Base-by-base conservation (phyloP, 1,140 invertebrate species). In the Papilio polytes region DNA sequence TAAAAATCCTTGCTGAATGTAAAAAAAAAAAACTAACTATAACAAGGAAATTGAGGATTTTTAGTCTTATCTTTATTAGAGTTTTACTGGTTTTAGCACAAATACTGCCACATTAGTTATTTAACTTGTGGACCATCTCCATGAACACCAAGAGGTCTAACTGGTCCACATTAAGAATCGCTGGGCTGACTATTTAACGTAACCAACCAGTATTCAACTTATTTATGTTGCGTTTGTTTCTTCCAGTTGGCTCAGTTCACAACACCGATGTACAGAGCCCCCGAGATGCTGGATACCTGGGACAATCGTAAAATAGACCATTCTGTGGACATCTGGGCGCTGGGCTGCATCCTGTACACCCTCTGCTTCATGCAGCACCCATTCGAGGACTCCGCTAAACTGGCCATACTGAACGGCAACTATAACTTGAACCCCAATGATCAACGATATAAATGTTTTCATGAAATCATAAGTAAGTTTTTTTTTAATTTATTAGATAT, bases 261-360 rank as follows among this genome's bases (percentile, higher is more conserved):
- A 44, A 98, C 98, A 1, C 98, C 98, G 0, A 98, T 98, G 98
- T 98, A 98, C 89, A 95, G 98, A 87, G 97, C 99, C 1, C 99
- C 99, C 31, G 99, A 99, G 96, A 99, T 99, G 97, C 95, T 99
- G 77, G 99, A 99, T 92, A 98, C 99, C 0, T 99, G 99, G 97
- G 98, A 97, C 89, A 99, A 99, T 94, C 97, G 97, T 93, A 97
- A 97, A 59, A 99, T 99, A 82, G 98, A 98, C 51, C 96, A 97
- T 82, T 96, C 97, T 20, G 96, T 97, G 4, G 99, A 99, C 95
- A 96, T 99, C 44, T 99, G 99, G 99, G 99, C 99, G 3, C 95
- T 99, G 26, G 99, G 99, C 8, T 99, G 99, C 95, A 97, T 99
- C 77, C 94, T 99, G 0, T 99, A 98, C 94, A 97, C 97, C 44